Evolutionary conservation across 1,140 invertebrate genomes (phyloP), one percentile per base, ranked within the genome.

Genomic region (Melanaphis sacchari): DNA sequence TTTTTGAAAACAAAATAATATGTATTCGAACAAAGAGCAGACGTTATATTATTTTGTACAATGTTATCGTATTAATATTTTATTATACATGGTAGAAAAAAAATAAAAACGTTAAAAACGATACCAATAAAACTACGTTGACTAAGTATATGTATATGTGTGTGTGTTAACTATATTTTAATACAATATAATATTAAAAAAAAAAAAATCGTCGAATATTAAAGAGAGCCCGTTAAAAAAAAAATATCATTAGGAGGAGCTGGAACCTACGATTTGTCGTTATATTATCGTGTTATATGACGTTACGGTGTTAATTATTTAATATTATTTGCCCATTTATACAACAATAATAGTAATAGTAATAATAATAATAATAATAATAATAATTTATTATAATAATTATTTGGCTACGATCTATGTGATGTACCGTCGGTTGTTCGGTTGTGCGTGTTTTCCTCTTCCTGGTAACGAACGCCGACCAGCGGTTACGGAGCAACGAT

Each of bases 1-100:
- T 90, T 90, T 90, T 90, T 90, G 89, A 90, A 59, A 90, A 90
- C 89, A 90, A 90, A 90, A 90, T 90, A 90, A 90, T 90, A 90
- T 90, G 8, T 90, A 90, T 90, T 90, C 89, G 89, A 90, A 90
- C 89, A 90, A 90, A 90, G 89, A 90, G 89, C 89, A 59, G 54
- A 90, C 89, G 89, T 59, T 89, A 89, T 52, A 52, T 89, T 1
- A 49, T 89, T 49, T 26, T 38, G 40, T 89, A 46, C 1, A 89
- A 52, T 38, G 46, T 89, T 89, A 89, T 89, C 87, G 85, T 89
- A 49, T 89, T 85, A 85, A 40, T 41, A 85, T 40, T 85, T 26
- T 85, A 41, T 36, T 85, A 85, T 41, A 31, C 26, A 41, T 26
- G 82, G 24, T 41, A 40, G 15, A 85, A 85, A 41, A 84, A 84